Evolutionary conservation across 2,113 vertebrate genomes (phyloP).

Genomic region (human (Homo sapiens)): DNA sequence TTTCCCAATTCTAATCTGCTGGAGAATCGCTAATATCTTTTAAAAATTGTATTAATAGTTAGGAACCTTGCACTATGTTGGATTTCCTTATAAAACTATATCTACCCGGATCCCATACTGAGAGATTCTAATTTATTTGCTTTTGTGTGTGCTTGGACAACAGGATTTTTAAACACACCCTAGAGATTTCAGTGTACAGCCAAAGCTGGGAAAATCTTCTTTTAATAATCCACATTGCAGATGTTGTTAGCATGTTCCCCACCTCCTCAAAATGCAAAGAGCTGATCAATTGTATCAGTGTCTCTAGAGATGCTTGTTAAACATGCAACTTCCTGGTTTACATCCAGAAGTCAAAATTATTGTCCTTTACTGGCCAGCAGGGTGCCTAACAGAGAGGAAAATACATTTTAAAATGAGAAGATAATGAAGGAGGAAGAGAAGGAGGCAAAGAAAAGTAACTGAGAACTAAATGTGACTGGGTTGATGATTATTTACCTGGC

Average conservation of each 20-base stretch:
- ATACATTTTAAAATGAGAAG: neutral
- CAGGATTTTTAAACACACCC: neutral
- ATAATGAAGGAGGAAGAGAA: too few relatives aligned
- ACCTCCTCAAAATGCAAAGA: neutral
- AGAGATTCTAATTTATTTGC: neutral
- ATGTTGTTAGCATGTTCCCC: neutral
- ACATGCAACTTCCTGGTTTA: neutral
- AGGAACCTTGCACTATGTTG: neutral
- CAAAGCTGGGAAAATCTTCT: neutral
- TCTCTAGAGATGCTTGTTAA: neutral
- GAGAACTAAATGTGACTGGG: neutral
- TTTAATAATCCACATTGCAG: neutral
- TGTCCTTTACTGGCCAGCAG: too few relatives aligned
- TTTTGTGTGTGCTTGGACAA: neutral
- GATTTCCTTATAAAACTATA: neutral
- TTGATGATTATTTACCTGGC: neutral
- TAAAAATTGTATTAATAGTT: neutral
- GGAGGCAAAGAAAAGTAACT: neutral
- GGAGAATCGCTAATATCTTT: neutral
- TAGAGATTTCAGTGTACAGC: neutral
- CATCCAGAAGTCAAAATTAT: neutral
- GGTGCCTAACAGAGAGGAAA: neutral
- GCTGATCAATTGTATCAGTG: neutral
- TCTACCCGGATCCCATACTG: neutral
- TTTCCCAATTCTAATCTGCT: neutral